Percentiles rank a stretch among this genome's conserved stretches.
Evolutionary conservation across 2,888 invertebrate species (phyloP).

Genomic region (Athrips mouffetella): DNA sequence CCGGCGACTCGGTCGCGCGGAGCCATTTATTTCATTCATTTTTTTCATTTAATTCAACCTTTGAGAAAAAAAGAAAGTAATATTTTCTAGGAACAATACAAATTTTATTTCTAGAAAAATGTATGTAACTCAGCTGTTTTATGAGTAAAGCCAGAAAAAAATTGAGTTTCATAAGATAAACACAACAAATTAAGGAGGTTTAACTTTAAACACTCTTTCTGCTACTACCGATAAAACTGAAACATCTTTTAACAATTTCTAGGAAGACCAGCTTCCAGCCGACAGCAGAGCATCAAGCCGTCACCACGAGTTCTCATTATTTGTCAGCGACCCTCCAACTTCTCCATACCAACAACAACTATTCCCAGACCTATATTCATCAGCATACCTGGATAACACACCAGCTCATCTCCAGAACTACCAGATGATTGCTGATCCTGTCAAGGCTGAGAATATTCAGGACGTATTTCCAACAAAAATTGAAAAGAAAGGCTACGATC

Average conservation of each 20-base stretch:
- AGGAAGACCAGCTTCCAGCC: conserved; percentile 44
- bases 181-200: no score
- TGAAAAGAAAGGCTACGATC: background rate
- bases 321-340: conserved; percentile 39
- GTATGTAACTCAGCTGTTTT: no score
- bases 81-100: no score
- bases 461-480: background rate
- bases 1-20: no score
- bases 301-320: conserved; percentile 44
- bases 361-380: conserved; percentile 46
- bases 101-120: no score
- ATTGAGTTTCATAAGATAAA: no score
- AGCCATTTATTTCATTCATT: no score
- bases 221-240: background rate
- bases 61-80: no score
- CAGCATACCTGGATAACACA: conserved; percentile 19
- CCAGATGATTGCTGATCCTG: background rate
- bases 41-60: no score
- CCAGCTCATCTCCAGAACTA: background rate
- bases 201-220: no score
- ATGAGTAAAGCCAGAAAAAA: no score
- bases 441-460: background rate
- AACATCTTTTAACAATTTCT: conserved; percentile 23
- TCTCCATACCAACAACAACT: conserved; percentile 34
- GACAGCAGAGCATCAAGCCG: conserved; percentile 44